These are phyloP conservation scores for Tanaodytes sp. DNA, from an alignment of 2,888 invertebrate genomes.

Conservation along the genomic window DNA sequence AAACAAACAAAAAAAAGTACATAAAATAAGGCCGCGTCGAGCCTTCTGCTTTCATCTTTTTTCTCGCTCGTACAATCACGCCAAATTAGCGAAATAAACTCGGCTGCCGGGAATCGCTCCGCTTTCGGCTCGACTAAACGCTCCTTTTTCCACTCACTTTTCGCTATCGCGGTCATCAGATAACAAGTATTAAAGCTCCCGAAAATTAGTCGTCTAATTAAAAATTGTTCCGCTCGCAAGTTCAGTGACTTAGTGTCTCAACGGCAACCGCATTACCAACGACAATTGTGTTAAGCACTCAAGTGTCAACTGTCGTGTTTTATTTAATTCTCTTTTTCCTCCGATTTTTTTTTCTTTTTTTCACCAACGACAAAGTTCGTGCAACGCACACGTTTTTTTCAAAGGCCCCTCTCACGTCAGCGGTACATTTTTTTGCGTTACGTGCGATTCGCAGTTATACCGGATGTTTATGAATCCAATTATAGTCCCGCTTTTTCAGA, in stretches of 20 bases:
- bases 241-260: slow-evolving; percentile 3
- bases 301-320: background rate
- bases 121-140: slow-evolving; percentile 8
- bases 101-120: slow-evolving; percentile 27
- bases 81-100: slow-evolving; percentile 31
- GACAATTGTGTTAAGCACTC: background rate
- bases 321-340: too few species aligned
- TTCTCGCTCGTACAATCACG: slow-evolving; percentile 20
- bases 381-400: background rate
- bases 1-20: too few species aligned
- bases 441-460: too few species aligned
- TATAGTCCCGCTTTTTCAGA: too few species aligned
- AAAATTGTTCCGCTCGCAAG: slow-evolving; percentile 15
- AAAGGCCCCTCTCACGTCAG: background rate
- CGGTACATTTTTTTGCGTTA: too few species aligned
- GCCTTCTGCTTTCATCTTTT: slow-evolving; percentile 9
- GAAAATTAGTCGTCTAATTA: slow-evolving; percentile 29
- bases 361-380: background rate
- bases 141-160: slow-evolving; percentile 9
- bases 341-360: too few species aligned
- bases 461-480: too few species aligned
- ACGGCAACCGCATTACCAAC: background rate
- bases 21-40: too few species aligned
- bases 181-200: slow-evolving; percentile 9
- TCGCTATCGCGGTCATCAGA: slow-evolving; percentile 16